phyloP scores from a whole-genome alignment of 2,888 invertebrate species.

The Cephus sareptanus region DNA sequence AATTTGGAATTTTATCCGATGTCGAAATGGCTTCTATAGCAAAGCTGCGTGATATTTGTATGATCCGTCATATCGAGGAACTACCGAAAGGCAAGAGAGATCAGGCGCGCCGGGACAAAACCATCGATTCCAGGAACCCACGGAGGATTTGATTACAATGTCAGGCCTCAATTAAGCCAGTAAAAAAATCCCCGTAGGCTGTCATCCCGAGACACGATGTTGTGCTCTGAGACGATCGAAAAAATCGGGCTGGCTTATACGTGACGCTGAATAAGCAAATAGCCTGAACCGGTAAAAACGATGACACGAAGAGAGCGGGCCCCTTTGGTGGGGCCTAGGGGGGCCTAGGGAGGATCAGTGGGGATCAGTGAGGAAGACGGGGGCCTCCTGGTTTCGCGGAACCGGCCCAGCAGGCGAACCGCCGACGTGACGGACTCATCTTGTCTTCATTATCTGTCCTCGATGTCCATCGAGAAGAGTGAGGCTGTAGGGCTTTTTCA shows the following conservation, averaged over 20 bases:
- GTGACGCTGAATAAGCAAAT: slow-evolving; percentile 35
- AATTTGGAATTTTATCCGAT: neutral
- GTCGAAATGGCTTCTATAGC: neutral
- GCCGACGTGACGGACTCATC: slow-evolving; percentile 27
- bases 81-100: neutral
- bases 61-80: neutral
- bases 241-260: slow-evolving; percentile 27
- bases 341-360: neutral
- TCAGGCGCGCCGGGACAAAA: slow-evolving; percentile 22
- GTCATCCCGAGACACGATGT: slow-evolving; percentile 26
- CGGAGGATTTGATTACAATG: slow-evolving; percentile 40
- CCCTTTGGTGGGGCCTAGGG: neutral
- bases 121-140: slow-evolving; percentile 34
- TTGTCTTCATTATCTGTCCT: slow-evolving; percentile 31
- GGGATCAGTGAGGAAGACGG: neutral
- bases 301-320: slow-evolving; percentile 25
- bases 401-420: slow-evolving; percentile 25
- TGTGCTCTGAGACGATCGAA: slow-evolving; percentile 21
- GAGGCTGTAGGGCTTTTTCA: slow-evolving; percentile 17
- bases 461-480: slow-evolving; percentile 15
- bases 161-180: slow-evolving; percentile 37
- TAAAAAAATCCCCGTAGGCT: slow-evolving; percentile 33
- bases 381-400: slow-evolving; percentile 24
- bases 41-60: neutral
- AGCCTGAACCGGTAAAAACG: slow-evolving; percentile 26